A percentile compares a stretch with the other conserved stretches of the same genome.
Conservation (phyloP, 1,140 invertebrate species). For the Anoplophora glabripennis region DNA sequence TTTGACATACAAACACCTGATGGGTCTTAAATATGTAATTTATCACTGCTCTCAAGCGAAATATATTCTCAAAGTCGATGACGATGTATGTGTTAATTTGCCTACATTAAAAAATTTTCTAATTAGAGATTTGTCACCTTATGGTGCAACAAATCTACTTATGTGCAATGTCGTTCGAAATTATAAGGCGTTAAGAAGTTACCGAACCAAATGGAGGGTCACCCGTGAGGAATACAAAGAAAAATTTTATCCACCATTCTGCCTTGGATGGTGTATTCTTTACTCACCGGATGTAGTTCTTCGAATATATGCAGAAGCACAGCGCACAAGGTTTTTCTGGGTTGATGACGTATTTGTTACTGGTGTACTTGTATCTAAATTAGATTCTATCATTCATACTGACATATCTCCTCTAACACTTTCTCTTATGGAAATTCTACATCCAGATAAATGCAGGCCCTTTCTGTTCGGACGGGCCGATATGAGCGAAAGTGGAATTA, state of each 20-base stretch:
- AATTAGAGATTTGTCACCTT: slow-evolving; percentile 54
- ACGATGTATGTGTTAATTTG: slow-evolving; percentile 76
- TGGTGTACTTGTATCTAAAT: slow-evolving; percentile 64
- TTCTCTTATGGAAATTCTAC: slow-evolving; percentile 9
- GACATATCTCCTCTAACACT: slow-evolving; percentile 43
- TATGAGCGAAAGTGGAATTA: slow-evolving; percentile 32
- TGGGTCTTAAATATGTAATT: slow-evolving; percentile 77
- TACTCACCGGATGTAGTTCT: slow-evolving; percentile 70
- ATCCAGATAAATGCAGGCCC: slow-evolving; percentile 17
- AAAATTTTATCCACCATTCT: slow-evolving; percentile 63
- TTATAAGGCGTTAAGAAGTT: slow-evolving; percentile 58
- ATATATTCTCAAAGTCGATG: slow-evolving; percentile 75
- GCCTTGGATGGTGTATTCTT: slow-evolving; percentile 72
- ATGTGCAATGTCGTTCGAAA: slow-evolving; percentile 55
- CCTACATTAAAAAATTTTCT: slow-evolving; percentile 63
- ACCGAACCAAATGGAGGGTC: slow-evolving; percentile 76
- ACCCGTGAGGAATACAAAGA: slow-evolving; percentile 63
- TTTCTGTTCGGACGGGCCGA: slow-evolving; percentile 39
- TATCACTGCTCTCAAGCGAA: slow-evolving; percentile 66
- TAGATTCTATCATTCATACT: slow-evolving; percentile 59
- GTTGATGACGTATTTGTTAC: slow-evolving; percentile 83
- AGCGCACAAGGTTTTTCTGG: slow-evolving; percentile 72
- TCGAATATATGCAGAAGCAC: slow-evolving; percentile 62
- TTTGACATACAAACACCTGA: slow-evolving; percentile 84
- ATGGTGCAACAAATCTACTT: slow-evolving; percentile 58